Evolutionary conservation across 2,797 vertebrate species (phyloP).

Genomic region (Pseudochromis fuscus): DNA sequence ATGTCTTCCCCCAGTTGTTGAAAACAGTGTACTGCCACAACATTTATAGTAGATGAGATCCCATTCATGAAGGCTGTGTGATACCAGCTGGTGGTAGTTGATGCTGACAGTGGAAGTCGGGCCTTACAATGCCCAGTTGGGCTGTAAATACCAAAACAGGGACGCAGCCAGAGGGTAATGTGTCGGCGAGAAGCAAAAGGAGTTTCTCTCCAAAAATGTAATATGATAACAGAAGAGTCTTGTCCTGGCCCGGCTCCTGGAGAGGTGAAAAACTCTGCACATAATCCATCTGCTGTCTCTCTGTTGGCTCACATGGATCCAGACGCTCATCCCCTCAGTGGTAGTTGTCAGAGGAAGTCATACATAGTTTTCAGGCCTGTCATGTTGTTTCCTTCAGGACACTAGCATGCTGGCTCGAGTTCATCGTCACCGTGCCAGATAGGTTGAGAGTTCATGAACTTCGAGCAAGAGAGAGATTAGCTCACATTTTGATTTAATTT

Average conservation of each 20-base stretch:
- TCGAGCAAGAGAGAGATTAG: not conserved
- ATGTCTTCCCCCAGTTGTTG: conserved; percentile 6
- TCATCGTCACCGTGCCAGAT: conserved; percentile 21
- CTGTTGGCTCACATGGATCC: conserved; percentile 40
- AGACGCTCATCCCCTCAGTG: conserved; percentile 38
- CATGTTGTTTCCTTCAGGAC: conserved; percentile 46
- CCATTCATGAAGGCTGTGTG: conserved; percentile 41
- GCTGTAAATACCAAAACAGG: conserved; percentile 63
- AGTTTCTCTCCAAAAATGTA: conserved; percentile 50
- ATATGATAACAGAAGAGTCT: conserved; percentile 49
- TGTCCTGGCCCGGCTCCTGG: conserved; percentile 44
- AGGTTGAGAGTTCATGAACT: conserved; percentile 41
- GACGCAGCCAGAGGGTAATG: conserved; percentile 44
- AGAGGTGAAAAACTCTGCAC: conserved; percentile 51
- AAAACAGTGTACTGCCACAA: conserved; percentile 14
- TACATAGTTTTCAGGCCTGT: conserved; percentile 48
- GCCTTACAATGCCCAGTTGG: conserved; percentile 50
- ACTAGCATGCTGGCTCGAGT: conserved; percentile 10
- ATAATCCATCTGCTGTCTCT: conserved; percentile 69
- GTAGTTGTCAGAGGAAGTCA: conserved; percentile 38
- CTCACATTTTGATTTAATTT: conserved; percentile 9
- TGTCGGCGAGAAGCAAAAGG: conserved; percentile 36
- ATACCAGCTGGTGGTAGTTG: conserved; percentile 57
- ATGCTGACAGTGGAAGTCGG: conserved; percentile 42
- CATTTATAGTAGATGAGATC: conserved; percentile 26